Evolutionary conservation across 2,888 invertebrate genomes (phyloP).

Genomic region (Cordilura impudica): DNA sequence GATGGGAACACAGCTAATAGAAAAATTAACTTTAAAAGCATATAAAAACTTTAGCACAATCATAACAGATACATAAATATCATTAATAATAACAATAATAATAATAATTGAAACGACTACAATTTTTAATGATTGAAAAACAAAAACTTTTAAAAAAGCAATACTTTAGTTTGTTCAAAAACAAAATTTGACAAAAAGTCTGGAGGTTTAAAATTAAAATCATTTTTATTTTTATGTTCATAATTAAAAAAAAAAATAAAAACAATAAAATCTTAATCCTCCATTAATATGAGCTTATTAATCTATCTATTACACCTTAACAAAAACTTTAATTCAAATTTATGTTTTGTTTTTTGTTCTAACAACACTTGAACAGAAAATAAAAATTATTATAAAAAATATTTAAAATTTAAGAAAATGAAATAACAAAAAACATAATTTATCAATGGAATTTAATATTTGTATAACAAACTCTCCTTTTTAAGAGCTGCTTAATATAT

Average conservation of each 20-base stretch:
- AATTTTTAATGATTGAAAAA: constrained; percentile 1
- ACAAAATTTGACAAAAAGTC: constrained; percentile 22
- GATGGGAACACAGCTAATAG: constrained; percentile 57
- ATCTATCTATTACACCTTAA: constrained; percentile 40
- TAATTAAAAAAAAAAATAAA: not conserved
- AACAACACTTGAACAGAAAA: constrained; percentile 1
- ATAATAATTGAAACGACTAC: constrained; percentile 12
- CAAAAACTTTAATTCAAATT: constrained; percentile 12
- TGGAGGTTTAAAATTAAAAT: constrained; percentile 53
- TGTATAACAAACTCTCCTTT: constrained; percentile 46
- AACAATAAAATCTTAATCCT: constrained; percentile 18
- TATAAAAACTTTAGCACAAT: constrained; percentile 59
- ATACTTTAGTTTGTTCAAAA: constrained; percentile 50
- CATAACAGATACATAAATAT: constrained; percentile 54
- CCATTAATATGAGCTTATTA: constrained; percentile 60
- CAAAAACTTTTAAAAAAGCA: constrained; percentile 49
- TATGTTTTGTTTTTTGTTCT: constrained; percentile 13
- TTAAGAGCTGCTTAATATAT: constrained; percentile 27
- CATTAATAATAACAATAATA: constrained; percentile 36
- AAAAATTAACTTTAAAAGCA: constrained; percentile 40
- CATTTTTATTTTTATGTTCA: constrained; percentile 9
- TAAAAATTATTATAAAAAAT: not conserved
- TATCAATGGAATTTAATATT: constrained; percentile 62
- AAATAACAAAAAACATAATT: constrained; percentile 22
- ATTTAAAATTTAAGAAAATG: constrained; percentile 43